Conservation (phyloP, 1,140 invertebrate genomes). For the Caerostris darwini region DNA sequence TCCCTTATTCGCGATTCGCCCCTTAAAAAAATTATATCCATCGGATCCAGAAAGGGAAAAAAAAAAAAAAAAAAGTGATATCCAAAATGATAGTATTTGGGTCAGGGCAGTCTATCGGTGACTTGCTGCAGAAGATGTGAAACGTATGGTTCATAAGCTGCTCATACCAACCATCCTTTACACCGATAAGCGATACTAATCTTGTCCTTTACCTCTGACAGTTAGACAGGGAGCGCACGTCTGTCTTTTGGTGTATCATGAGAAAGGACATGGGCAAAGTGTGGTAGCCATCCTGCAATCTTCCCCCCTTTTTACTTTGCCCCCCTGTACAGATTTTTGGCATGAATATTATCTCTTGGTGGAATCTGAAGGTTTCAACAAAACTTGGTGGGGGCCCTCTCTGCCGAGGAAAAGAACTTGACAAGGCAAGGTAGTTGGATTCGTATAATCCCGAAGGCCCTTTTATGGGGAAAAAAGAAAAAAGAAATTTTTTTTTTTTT, state of each 20-base stretch:
- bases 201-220: slow-evolving; percentile 9
- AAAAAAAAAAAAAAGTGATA: neutral
- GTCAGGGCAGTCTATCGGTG: neutral
- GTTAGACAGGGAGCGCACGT: slow-evolving; percentile 49
- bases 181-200: slow-evolving; percentile 42
- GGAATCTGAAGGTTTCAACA: slow-evolving; percentile 37
- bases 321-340: neutral
- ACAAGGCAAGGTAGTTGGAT: slow-evolving; percentile 5
- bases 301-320: neutral
- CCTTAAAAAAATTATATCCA: no score
- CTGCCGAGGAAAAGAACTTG: neutral
- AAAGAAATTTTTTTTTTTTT: no score
- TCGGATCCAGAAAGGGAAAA: no score
- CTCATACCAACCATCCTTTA: slow-evolving; percentile 23
- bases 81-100: neutral
- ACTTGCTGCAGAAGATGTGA: neutral
- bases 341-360: slow-evolving; percentile 42
- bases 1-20: neutral
- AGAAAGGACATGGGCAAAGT: neutral
- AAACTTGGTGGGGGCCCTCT: slow-evolving; percentile 23
- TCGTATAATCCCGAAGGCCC: slow-evolving; percentile 29
- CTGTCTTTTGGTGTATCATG: slow-evolving; percentile 12
- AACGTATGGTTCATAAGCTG: neutral
- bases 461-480: neutral
- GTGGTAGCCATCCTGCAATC: neutral